These are phyloP conservation scores for Orestias chungarensis DNA, from an alignment of 2,797 vertebrate species.

Conservation along the genomic window DNA sequence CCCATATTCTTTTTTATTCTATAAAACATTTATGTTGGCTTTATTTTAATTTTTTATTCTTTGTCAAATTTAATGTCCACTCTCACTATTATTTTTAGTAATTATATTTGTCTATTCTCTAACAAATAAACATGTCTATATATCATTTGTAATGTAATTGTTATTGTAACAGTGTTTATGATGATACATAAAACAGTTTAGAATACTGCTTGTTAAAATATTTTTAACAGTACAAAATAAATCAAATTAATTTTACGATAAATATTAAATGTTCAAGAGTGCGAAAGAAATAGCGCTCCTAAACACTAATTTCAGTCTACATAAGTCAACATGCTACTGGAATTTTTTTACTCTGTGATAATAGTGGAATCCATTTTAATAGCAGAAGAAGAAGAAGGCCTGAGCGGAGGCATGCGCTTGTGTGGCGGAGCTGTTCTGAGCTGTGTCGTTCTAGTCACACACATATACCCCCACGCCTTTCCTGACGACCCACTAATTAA, in stretches of 20 bases:
- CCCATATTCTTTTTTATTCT: background rate
- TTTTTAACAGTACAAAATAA: too few relatives aligned
- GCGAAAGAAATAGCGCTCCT: background rate
- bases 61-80: background rate
- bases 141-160: background rate
- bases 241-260: background rate
- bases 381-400: constrained; percentile 48
- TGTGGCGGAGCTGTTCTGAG: constrained; percentile 58
- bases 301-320: background rate
- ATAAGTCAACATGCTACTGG: constrained; percentile 34
- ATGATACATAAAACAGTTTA: too few relatives aligned
- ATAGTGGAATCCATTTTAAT: constrained; percentile 61
- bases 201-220: too few relatives aligned
- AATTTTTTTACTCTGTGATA: constrained; percentile 42
- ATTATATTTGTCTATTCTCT: background rate
- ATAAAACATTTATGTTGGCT: background rate
- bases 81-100: background rate
- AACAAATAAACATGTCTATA: background rate
- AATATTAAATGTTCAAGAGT: background rate
- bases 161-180: background rate
- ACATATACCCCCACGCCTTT: constrained; percentile 60
- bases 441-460: constrained; percentile 67
- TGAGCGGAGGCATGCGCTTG: constrained; percentile 37
- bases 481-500: constrained; percentile 76
- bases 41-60: background rate